A percentile compares a stretch with the other conserved stretches of the same genome.
Conservation (phyloP, 2,113 vertebrate genomes). For the Charina bottae region DNA sequence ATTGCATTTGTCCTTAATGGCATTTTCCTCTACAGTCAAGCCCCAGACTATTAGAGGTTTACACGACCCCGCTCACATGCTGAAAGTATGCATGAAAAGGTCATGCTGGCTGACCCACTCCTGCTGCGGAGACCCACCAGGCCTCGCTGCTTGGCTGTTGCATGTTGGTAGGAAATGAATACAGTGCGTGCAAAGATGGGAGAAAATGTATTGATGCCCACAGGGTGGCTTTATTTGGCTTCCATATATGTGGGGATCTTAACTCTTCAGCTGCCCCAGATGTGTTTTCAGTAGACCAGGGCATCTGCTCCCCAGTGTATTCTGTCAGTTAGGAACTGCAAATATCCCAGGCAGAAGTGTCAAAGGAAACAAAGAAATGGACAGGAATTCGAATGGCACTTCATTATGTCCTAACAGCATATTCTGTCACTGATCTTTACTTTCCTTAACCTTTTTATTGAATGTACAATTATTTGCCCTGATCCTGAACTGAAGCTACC, state of each 20-base stretch:
- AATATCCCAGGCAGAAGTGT: neutral
- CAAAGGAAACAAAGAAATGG: neutral
- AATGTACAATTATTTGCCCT: neutral
- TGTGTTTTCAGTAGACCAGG: neutral
- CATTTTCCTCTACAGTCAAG: neutral
- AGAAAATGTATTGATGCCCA: neutral
- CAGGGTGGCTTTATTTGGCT: neutral
- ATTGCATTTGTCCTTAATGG: neutral
- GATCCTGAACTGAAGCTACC: neutral
- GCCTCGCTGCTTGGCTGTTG: too few relatives aligned
- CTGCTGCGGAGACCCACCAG: neutral
- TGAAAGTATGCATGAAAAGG: neutral
- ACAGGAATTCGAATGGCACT: neutral
- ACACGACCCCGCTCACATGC: neutral
- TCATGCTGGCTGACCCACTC: neutral
- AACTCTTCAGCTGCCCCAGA: neutral
- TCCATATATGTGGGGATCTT: neutral
- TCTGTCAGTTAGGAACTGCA: neutral
- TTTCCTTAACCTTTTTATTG: neutral
- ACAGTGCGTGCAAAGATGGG: neutral
- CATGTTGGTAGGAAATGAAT: neutral
- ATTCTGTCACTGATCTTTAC: neutral
- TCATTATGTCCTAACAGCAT: neutral
- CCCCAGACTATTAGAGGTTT: neutral
- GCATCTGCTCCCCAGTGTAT: neutral